Evolutionary conservation across 2,797 vertebrate species (phyloP), one percentile per base, ranked within the genome.

Genomic region (Crocidura indochinensis): DNA sequence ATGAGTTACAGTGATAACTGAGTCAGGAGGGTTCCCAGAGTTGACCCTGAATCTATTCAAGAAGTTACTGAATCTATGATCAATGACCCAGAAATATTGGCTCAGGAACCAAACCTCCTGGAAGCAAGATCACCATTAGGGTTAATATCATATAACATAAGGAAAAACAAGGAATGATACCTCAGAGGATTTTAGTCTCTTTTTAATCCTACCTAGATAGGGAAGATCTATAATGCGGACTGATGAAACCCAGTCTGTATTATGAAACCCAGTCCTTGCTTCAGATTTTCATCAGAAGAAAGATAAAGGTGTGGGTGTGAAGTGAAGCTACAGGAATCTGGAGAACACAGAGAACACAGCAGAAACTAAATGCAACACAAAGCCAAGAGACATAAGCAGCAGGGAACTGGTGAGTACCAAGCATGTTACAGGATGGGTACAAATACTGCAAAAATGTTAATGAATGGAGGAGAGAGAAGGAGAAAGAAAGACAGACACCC

Each of bases 1-100:
- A 62, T 24, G 26, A 0, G 26, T 5, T 53, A 49, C 26, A 46
- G 27, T 8, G 38, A 46, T 47, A 83, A 87, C 38, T 22, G 10
- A 31, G 77, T 11, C 62, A 80, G 22, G 77, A 72, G 22, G 56
- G 89, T 17, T 79, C 80, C 53, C 47, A 74, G n/a, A 67, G 49
- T 46, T 44, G 72, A n/a, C 15, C 9, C 47, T 73, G 62, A 68
- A 46, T 31, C 64, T 14, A 68, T 81, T 74, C 71, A 53, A 68
- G 64, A 91, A 78, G 15, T 82, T 75, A 87, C 6, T 31, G 56
- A 46, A 68, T 26, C 47, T 85, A 74, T 80, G 77, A 56, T 6
- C 4, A 56, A 56, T 14, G 53, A 15, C 20, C 17, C 53, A 56
- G 20, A 56, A 3, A 56, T 5, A 56, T 56, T 56, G 53, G 53